Conservation (phyloP, 1,140 invertebrate species). For the Calliopsis andreniformis region DNA sequence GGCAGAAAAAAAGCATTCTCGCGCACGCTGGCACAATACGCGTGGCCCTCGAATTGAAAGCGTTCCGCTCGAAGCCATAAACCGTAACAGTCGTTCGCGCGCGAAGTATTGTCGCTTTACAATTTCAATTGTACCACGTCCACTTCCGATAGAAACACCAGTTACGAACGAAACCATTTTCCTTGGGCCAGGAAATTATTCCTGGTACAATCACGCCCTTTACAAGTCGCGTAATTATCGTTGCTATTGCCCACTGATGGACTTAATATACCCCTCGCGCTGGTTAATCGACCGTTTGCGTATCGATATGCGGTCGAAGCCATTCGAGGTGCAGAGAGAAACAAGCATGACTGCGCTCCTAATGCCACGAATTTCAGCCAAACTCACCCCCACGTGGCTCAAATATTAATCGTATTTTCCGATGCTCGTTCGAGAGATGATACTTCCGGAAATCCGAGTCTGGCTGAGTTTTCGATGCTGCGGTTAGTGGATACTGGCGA, state of each 20-base stretch:
- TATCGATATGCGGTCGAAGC: background rate
- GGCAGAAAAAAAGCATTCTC: too few species aligned
- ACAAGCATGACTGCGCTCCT: background rate
- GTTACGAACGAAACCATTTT: background rate
- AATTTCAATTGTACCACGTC: background rate
- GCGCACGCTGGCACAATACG: too few species aligned
- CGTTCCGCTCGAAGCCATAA: constrained; percentile 1
- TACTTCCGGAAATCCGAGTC: background rate
- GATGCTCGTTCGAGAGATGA: background rate
- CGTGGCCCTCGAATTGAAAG: constrained; percentile 2
- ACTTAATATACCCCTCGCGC: background rate
- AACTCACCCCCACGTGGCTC: background rate
- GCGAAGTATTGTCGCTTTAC: constrained; percentile 22
- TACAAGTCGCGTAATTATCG: background rate
- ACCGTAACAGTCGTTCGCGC: background rate
- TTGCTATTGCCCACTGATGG: background rate
- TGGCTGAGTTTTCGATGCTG: background rate
- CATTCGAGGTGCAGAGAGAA: background rate
- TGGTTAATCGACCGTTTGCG: background rate
- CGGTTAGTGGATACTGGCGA: too few species aligned
- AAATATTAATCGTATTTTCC: constrained; percentile 20
- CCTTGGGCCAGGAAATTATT: background rate
- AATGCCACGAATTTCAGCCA: background rate
- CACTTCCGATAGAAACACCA: background rate
- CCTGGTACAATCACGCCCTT: background rate